Conservation (phyloP, 2,797 vertebrate species). For the Hozukius guyotensis region DNA sequence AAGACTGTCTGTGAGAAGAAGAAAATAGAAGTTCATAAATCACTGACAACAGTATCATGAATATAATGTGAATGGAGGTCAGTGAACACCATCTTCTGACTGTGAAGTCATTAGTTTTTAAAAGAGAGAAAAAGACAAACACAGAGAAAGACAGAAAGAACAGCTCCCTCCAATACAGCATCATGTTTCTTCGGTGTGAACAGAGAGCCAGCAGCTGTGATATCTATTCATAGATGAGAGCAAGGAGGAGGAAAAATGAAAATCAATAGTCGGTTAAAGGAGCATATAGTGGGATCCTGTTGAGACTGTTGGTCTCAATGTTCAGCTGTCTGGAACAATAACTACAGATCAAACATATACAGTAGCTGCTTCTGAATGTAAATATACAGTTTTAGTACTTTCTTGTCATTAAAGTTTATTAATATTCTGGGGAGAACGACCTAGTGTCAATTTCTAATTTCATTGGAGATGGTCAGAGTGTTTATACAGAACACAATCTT, state of each 20-base stretch:
- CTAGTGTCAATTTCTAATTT: neutral
- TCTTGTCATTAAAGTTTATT: neutral
- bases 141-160: too few relatives aligned
- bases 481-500: neutral
- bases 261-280: conserved; percentile 21
- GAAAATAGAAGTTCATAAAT: neutral
- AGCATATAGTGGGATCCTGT: neutral
- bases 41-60: neutral
- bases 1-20: neutral
- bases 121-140: too few relatives aligned
- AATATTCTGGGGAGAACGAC: neutral
- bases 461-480: neutral
- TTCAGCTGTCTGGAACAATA: conserved; percentile 15
- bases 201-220: neutral
- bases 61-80: neutral
- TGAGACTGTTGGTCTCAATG: conserved; percentile 1
- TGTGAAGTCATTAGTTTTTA: neutral
- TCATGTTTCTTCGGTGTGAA: neutral
- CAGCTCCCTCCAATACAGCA: neutral
- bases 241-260: neutral
- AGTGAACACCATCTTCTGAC: neutral
- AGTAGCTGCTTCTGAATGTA: neutral
- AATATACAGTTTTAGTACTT: neutral
- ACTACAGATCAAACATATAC: neutral
- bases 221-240: conserved; percentile 7